A percentile compares a stretch with the other conserved stretches of the same genome.
These are phyloP conservation scores for Catalaphyllia jardinei DNA, from an alignment of 64 coral and sea anemone genomes.

Conservation along the genomic window DNA sequence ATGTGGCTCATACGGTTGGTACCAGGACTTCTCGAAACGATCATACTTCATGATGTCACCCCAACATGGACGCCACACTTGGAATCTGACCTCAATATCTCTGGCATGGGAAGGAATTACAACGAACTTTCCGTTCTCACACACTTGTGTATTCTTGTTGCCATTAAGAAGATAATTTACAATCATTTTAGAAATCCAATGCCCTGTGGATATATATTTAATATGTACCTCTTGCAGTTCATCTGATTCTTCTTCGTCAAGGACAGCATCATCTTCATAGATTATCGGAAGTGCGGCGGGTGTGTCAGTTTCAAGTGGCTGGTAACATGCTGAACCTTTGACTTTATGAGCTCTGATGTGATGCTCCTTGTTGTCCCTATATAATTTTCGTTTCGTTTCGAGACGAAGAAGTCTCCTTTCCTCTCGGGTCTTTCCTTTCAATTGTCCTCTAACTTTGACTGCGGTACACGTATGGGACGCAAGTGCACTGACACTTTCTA, in stretches of 20 bases:
- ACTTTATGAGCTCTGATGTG: neutral
- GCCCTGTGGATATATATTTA: neutral
- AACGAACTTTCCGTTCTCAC: neutral
- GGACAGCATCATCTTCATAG: neutral
- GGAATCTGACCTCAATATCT: slow-evolving; percentile 30
- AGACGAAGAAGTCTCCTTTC: too few relatives aligned
- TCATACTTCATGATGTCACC: slow-evolving; percentile 36
- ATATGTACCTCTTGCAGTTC: neutral
- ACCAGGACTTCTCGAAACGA: slow-evolving; percentile 35
- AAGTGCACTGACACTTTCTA: too few relatives aligned
- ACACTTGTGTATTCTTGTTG: neutral
- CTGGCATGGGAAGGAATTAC: slow-evolving; percentile 11
- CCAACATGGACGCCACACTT: slow-evolving; percentile 20
- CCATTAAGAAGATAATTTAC: neutral
- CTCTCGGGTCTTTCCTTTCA: too few relatives aligned
- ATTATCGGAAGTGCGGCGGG: too few relatives aligned
- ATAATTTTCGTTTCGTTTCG: neutral
- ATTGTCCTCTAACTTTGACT: too few relatives aligned
- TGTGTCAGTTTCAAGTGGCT: too few relatives aligned
- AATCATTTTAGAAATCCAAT: slow-evolving; percentile 32
- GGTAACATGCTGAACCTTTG: neutral
- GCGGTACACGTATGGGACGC: too few relatives aligned
- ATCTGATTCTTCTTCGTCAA: neutral
- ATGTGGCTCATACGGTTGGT: slow-evolving; percentile 13
- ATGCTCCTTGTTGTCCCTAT: neutral